Base-by-base conservation (phyloP, 1,140 invertebrate genomes). In the Diorhabda elongata region DNA sequence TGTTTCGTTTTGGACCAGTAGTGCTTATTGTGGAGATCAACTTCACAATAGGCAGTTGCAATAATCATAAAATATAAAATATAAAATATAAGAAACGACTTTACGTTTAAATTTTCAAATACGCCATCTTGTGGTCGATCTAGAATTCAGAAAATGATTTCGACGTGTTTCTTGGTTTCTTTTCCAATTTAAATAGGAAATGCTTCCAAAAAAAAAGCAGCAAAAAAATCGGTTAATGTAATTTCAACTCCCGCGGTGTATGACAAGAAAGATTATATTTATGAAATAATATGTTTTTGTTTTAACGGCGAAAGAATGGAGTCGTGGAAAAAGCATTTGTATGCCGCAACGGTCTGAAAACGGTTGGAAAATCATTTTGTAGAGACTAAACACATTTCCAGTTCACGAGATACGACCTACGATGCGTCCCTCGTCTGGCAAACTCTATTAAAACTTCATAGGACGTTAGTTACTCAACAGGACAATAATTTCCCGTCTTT, bases 201-300 rank as follows among this genome's bases (percentile, higher is more conserved):
- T 62, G 42, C 61, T 42, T 4, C 7, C 42, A 7, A 44, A 62
- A 62, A n/a, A 62, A 62, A 26, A 26, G 0, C 9, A 8, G 11
- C 61, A n/a, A 11, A 62, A 62, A 62, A 62, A 62, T 6, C 47
- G 7, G 5, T 43, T 62, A 62, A 62, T 62, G 44, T 62, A 62
- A 43, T 43, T 62, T 7, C n/a, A 62, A 62, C 42, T 62, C 42
- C 61, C 44, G 44, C 43, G 44, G 44, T 62, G 61, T 62, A 52
- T n/a, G 42, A 44, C 61, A 62, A 47, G 42, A 5, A 62, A 47
- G 43, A 62, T 62, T 62, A 62, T 62, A 62, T 62, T 62, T 62
- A 62, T 62, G 61, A 62, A 62, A 62, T 62, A 62, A 62, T 62
- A 44, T 62, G 61, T 62, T 62, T 62, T 62, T 42, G 42, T 62